Percentiles rank a stretch among this genome's conserved stretches.
phyloP scores from a whole-genome alignment of 2,113 vertebrate species.

The Siphamia tubifer region DNA sequence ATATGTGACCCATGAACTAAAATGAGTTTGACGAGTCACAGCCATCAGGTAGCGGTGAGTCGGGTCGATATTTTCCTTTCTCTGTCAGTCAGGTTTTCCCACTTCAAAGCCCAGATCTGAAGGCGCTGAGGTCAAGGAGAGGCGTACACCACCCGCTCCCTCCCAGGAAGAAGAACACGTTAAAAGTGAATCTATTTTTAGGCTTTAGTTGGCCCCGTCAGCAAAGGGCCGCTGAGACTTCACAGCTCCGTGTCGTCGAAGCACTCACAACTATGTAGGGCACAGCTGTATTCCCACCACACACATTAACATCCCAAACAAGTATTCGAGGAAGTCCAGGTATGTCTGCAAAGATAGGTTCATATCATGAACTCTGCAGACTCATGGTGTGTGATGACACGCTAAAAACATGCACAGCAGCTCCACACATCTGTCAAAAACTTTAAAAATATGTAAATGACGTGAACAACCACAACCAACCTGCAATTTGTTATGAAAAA shows the following conservation, averaged over 20 bases:
- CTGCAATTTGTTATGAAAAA: too few relatives aligned
- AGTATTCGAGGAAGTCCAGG: constrained; percentile 15
- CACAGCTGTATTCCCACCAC: constrained; percentile 32
- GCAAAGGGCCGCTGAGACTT: constrained; percentile 44
- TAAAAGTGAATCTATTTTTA: constrained; percentile 69
- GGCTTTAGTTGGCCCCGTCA: constrained; percentile 19
- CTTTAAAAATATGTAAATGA: too few relatives aligned
- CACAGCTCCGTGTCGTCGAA: constrained; percentile 34
- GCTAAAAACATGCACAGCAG: constrained; percentile 6
- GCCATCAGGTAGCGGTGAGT: not conserved
- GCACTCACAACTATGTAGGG: constrained; percentile 51
- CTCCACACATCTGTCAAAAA: too few relatives aligned
- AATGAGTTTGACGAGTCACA: not conserved
- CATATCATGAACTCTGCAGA: not conserved
- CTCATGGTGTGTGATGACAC: not conserved
- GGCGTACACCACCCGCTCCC: constrained; percentile 17
- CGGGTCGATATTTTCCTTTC: constrained; percentile 34
- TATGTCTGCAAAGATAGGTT: not conserved
- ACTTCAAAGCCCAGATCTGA: constrained; percentile 64
- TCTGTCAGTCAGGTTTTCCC: constrained; percentile 30
- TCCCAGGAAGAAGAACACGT: constrained; percentile 33
- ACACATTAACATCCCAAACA: constrained; percentile 24
- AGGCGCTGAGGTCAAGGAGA: constrained; percentile 55
- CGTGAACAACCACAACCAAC: too few relatives aligned
- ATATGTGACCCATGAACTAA: too few relatives aligned